These are phyloP conservation scores for Bubo scandiacus DNA, from an alignment of 2,113 vertebrate genomes.

Conservation along the genomic window DNA sequence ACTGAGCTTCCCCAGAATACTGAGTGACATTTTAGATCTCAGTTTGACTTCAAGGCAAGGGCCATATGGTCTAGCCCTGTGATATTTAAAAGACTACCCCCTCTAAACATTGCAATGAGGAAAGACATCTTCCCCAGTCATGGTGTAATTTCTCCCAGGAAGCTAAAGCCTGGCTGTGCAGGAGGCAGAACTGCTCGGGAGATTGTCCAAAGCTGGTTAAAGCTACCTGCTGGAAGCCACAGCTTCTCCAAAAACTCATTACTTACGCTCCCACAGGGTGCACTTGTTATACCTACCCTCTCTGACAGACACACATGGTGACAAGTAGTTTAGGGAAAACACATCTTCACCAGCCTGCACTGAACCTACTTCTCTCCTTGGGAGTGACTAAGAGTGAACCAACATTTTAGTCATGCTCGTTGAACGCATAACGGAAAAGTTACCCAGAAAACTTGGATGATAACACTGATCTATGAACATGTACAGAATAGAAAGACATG, in stretches of 20 bases:
- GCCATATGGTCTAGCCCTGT: background rate
- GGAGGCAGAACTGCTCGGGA: background rate
- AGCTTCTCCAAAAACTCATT: background rate
- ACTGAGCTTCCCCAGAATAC: background rate
- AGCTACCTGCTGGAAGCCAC: background rate
- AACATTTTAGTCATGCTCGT: background rate
- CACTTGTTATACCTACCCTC: background rate
- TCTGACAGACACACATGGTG: background rate
- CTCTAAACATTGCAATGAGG: background rate
- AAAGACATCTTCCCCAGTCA: background rate
- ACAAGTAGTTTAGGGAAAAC: background rate
- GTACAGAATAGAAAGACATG: background rate
- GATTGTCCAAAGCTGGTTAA: background rate
- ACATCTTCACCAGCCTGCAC: background rate
- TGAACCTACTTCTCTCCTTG: background rate
- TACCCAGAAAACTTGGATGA: background rate
- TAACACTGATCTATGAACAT: background rate
- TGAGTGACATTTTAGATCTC: background rate
- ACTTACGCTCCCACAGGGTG: background rate
- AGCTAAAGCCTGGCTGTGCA: background rate
- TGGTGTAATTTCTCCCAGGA: background rate
- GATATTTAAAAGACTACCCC: background rate
- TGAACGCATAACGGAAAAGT: background rate
- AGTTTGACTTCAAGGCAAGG: background rate
- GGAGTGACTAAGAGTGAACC: background rate